Conservation (phyloP, 2,113 vertebrate species). For the Piprites chloris region DNA sequence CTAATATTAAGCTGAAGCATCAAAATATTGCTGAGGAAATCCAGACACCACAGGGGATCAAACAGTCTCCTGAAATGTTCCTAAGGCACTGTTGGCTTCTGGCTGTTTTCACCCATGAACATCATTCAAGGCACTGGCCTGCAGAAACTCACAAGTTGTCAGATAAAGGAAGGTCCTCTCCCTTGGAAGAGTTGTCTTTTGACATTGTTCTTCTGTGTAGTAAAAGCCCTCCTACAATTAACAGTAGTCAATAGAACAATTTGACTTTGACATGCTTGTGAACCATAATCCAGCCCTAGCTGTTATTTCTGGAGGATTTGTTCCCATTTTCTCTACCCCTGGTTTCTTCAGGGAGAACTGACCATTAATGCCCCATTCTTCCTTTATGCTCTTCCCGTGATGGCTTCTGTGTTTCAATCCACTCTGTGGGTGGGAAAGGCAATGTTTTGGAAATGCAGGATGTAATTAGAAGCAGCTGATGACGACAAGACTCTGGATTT, state of each 20-base stretch:
- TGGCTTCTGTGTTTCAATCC: neutral
- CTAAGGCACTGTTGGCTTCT: neutral
- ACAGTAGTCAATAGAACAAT: neutral
- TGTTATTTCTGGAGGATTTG: neutral
- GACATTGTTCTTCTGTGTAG: neutral
- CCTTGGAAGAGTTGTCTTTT: slow-evolving; percentile 20
- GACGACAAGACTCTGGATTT: neutral
- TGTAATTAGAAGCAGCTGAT: neutral
- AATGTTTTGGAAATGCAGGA: neutral
- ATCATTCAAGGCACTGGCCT: neutral
- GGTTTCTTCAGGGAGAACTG: neutral
- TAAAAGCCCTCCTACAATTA: neutral
- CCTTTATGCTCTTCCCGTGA: neutral
- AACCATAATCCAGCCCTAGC: neutral
- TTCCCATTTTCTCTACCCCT: neutral
- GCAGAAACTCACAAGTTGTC: slow-evolving; percentile 10
- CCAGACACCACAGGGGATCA: neutral
- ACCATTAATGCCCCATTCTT: neutral
- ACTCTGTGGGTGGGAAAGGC: neutral
- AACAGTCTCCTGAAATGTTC: neutral
- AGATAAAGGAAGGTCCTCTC: slow-evolving; percentile 22
- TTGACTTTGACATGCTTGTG: neutral
- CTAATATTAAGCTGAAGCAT: neutral
- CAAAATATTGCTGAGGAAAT: neutral
- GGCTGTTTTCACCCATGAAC: neutral